Evolutionary conservation across 2,113 vertebrate genomes (phyloP).

Genomic region (Trachemys scripta): DNA sequence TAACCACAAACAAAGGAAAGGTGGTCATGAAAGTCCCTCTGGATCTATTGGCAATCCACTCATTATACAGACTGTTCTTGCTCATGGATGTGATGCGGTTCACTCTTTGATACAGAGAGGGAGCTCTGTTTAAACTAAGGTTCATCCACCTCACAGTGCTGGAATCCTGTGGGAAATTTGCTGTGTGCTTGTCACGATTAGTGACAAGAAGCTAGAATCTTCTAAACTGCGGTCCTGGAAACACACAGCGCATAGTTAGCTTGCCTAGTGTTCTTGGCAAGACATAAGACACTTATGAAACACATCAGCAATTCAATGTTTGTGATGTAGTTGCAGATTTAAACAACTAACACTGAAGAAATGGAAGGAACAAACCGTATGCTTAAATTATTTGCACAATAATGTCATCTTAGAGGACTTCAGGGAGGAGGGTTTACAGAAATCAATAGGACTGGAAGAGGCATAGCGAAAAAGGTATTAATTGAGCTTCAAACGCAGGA

Average conservation of each 20-base stretch:
- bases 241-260: not conserved
- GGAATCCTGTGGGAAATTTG: not conserved
- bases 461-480: not conserved
- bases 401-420: not conserved
- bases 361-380: not conserved
- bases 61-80: not conserved
- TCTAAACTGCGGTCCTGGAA: not conserved
- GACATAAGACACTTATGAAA: not conserved
- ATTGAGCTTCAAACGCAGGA: not conserved
- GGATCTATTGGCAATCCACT: not conserved
- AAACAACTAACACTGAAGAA: not conserved
- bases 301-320: not conserved
- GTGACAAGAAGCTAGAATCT: accelerated
- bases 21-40: not conserved
- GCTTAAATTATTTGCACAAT: not conserved
- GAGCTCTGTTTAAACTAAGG: not conserved
- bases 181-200: not conserved
- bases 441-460: not conserved
- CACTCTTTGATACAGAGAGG: not conserved
- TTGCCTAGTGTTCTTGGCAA: not conserved
- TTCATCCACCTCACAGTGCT: not conserved
- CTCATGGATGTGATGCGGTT: not conserved
- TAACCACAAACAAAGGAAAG: not conserved
- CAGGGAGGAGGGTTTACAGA: not conserved
- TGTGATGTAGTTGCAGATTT: not conserved